Evolutionary conservation across 37 sponge, comb jelly and placozoan species (phyloP).

Genomic region (Cliona cf. orientalis): DNA sequence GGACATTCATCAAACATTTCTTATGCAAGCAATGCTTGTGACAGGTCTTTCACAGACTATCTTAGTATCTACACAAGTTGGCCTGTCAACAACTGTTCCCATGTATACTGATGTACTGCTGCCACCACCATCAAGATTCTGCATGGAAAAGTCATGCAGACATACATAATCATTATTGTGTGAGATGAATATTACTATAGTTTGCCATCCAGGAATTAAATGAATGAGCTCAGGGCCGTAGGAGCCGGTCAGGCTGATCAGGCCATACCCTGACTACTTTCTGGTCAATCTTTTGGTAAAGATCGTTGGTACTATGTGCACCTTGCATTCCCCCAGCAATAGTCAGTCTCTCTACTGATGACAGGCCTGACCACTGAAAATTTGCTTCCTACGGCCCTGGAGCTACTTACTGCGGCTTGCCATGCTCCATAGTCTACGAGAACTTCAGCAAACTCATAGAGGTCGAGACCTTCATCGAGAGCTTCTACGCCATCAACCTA

Average conservation of each 20-base stretch:
- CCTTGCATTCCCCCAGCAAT: no score
- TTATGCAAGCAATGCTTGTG: constrained; percentile 72
- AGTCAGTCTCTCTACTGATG: no score
- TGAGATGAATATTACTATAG: background rate
- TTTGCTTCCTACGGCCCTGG: background rate
- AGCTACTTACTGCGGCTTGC: constrained; percentile 60
- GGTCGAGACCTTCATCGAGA: constrained; percentile 51
- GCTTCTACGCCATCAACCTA: constrained; percentile 81
- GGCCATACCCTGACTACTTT: no score
- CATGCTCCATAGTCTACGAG: constrained; percentile 28
- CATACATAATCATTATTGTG: background rate
- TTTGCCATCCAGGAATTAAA: no score
- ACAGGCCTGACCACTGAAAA: no score
- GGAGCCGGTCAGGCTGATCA: no score
- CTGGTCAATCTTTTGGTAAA: no score
- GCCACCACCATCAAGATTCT: constrained; percentile 87
- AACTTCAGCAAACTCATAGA: constrained; percentile 72
- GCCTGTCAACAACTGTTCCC: constrained; percentile 53
- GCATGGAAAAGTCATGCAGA: background rate
- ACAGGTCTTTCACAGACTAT: constrained; percentile 67
- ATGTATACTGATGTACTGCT: constrained; percentile 77
- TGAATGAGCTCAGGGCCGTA: no score
- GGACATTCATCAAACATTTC: background rate
- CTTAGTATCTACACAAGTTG: constrained; percentile 64
- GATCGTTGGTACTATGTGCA: no score